Base-by-base conservation (phyloP, 2,797 vertebrate species). In the Sebastes itinus region DNA sequence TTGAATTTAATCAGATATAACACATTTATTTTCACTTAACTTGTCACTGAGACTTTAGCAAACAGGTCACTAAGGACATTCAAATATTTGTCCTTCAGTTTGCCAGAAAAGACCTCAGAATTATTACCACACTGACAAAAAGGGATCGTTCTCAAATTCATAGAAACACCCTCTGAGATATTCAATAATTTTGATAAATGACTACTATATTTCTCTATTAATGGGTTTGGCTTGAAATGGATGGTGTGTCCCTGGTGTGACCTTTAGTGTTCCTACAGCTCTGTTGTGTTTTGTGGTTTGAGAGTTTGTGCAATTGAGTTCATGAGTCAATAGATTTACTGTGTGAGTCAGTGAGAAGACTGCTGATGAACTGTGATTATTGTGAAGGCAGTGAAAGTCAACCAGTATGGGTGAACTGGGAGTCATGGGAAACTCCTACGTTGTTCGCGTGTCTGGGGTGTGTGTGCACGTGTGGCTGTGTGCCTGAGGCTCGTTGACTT, bases 291-390 rank as follows among this genome's bases (percentile, higher is more conserved):
- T 75, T 89, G 87, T 42, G 83, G 88, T 90, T 88, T 77, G 35
- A 77, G 71, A 56, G 77, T 83, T 78, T 67, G 75, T 88, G 81
- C 63, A 78, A 81, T 10, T 46, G 70, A 80, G 66, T 72, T 7
- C 38, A 58, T 84, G 79, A 88, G 74, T 91, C 82, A 90, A 77
- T 82, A 35, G 80, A 89, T 90, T 90, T 84, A 87, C 72, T 72
- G 63, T 22, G 65, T 83, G 88, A 91, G 85, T 82, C 77, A 85
- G 83, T 22, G 55, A 68, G 60, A 80, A 70, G 61, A 74, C 58
- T 38, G 68, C 75, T 73, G 78, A 85, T 33, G 72, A 89, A 60
- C 70, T 69, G 77, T 42, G 55, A 85, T 83, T 52, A 52, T 52
- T 84, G 77, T 65, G 49, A 42, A 73, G 55, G 42, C 68, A 67